phyloP scores from a whole-genome alignment of 1,140 invertebrate genomes.

The roundworm (Caenorhabditis elegans) region DNA sequence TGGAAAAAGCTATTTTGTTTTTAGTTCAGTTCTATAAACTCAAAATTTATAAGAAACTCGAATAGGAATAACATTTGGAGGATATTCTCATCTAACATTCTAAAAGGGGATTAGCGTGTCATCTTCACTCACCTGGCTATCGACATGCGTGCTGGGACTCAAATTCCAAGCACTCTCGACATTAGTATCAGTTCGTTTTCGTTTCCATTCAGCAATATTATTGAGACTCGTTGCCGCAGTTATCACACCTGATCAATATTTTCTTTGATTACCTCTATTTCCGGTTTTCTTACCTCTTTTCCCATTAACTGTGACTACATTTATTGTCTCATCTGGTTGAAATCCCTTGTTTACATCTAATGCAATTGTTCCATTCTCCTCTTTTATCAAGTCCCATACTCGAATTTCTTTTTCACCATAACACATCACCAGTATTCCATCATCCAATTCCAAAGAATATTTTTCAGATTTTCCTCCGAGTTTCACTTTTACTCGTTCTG shows the following conservation, averaged over 20 bases:
- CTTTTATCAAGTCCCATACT: slow-evolving; percentile 88
- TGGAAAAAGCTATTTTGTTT: too few species aligned
- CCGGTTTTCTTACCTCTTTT: slow-evolving; percentile 21
- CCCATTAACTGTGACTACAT: slow-evolving; percentile 4
- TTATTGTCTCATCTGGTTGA: not conserved
- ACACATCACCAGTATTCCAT: slow-evolving; percentile 55
- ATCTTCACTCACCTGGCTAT: not conserved
- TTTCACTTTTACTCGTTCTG: slow-evolving; percentile 31
- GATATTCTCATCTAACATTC: slow-evolving; percentile 59
- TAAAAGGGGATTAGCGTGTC: slow-evolving; percentile 40
- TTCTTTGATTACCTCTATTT: not conserved
- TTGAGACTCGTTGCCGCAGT: slow-evolving; percentile 15
- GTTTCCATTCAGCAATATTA: slow-evolving; percentile 25
- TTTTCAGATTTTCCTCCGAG: slow-evolving; percentile 5
- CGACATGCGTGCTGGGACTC: not conserved
- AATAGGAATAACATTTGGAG: not conserved
- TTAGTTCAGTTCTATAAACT: too few species aligned
- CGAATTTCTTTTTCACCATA: slow-evolving; percentile 71
- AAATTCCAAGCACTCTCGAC: not conserved
- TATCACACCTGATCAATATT: slow-evolving; percentile 4
- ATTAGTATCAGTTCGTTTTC: slow-evolving; percentile 22
- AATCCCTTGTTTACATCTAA: not conserved
- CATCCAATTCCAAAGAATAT: slow-evolving; percentile 22
- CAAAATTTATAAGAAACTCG: slow-evolving; percentile 34
- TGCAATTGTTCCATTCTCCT: slow-evolving; percentile 74